Evolutionary conservation across 2,797 vertebrate species (phyloP), one percentile per base, ranked within the genome.

Genomic region (Syndactyla subalaris): DNA sequence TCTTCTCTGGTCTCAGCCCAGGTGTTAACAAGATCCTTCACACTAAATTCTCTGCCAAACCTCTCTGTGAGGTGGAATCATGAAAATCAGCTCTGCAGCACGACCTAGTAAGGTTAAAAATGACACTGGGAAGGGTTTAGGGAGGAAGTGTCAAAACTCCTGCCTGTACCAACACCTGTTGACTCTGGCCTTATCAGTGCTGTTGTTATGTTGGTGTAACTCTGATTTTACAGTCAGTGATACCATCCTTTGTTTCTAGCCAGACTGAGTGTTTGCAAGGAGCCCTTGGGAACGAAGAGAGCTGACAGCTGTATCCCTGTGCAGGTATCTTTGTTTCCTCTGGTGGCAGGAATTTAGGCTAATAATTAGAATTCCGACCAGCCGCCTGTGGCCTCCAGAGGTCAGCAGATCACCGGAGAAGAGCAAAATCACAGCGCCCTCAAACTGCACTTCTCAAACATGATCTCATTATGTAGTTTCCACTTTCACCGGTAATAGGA

Each of bases 381-480:
- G 38, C 73, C 39, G 66, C 66, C 46, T 59, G 12, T 88, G 79
- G 95, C 95, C 96, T 96, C 93, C 96, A 91, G 92, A 95, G 91
- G 94, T 92, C 95, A 96, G 89, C 79, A 49, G 27, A 70, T 75
- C 91, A 49, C 85, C 68, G 39, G 79, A 57, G 92, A 92, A 92
- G 32, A 88, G 48, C 41, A 67, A 48, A 72, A 70, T 52, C 66
- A 15, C 45, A 43, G 46, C 2, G 0, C 27, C 32, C 38, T 62
- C 88, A 22, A 54, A 66, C 19, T 9, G 1, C 5, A 3, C 41
- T 88, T 82, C 36, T 27, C 78, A 48, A 41, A n/a, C 16, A 6
- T 11, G 46, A 30, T 43, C 43, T 85, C 41, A 8, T 34, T 36
- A 54, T 4, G 32, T 7, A 16, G 38, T 66, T 67, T 71, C 48